phyloP scores from a whole-genome alignment of 2,113 vertebrate genomes.

The Caloenas nicobarica region DNA sequence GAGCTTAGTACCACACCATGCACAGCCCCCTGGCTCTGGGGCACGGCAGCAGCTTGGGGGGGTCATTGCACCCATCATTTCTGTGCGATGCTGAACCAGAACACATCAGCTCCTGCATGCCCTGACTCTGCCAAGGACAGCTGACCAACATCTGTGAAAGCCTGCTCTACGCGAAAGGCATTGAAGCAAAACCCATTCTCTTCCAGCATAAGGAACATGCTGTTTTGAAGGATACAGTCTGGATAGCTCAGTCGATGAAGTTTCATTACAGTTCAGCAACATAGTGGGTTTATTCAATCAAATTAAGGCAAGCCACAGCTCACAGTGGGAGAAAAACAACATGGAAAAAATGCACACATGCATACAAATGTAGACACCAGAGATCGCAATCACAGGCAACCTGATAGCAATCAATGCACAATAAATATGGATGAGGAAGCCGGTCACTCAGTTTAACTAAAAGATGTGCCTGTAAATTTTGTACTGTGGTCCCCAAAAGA shows the following conservation, averaged over 20 bases:
- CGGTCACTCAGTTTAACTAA: neutral
- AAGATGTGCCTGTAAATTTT: neutral
- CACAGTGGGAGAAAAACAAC: slow-evolving; percentile 9
- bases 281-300: neutral
- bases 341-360: rapidly evolving
- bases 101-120: rapidly evolving
- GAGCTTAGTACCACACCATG: neutral
- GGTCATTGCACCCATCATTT: neutral
- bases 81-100: neutral
- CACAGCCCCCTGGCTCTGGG: neutral
- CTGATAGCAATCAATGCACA: rapidly evolving
- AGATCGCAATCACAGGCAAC: neutral
- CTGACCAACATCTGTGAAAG: neutral
- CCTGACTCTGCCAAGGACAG: neutral
- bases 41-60: neutral
- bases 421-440: neutral
- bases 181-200: neutral
- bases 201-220: neutral
- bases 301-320: neutral
- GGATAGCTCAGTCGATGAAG: neutral
- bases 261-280: neutral
- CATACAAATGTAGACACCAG: neutral
- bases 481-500: neutral
- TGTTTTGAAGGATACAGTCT: neutral
- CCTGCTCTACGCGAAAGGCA: neutral